These are phyloP conservation scores for Acrobeloides nanus DNA, from an alignment of 2,888 invertebrate species.

Conservation along the genomic window DNA sequence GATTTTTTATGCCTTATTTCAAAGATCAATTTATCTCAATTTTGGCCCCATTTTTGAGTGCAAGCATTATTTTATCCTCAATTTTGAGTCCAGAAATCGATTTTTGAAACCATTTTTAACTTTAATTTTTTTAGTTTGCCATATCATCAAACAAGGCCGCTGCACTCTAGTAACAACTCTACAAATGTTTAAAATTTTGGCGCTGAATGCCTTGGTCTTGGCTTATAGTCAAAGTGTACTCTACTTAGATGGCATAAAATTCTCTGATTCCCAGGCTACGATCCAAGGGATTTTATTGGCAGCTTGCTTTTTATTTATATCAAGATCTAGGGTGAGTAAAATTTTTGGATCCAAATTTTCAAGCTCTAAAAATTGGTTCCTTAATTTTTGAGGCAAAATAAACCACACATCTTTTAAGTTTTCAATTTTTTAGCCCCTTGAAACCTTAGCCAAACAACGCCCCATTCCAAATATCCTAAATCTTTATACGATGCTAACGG, in stretches of 20 bases:
- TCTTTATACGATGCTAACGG: constrained; percentile 87
- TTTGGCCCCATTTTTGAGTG: no score
- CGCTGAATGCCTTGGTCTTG: constrained; percentile 88
- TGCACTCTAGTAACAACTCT: constrained; percentile 97
- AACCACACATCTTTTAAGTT: neutral
- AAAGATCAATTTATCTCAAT: no score
- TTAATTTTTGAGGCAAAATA: neutral
- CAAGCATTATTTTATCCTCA: constrained; percentile 2
- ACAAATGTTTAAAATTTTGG: constrained; percentile 99
- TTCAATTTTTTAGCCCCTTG: constrained; percentile 66
- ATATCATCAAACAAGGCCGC: constrained; percentile 97
- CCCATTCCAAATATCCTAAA: constrained; percentile 98
- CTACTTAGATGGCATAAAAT: constrained; percentile 93
- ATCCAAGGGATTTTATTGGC: constrained; percentile 89
- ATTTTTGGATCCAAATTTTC: neutral
- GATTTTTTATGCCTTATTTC: no score
- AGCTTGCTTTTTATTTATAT: constrained; percentile 94
- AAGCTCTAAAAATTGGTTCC: neutral
- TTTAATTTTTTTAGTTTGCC: constrained; percentile 73
- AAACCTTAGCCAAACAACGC: constrained; percentile 80
- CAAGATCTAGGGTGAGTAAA: constrained; percentile 76
- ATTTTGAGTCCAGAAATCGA: no score
- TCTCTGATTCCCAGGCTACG: constrained; percentile 90
- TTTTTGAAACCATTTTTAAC: neutral
- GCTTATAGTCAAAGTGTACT: constrained; percentile 95